Evolutionary conservation across 2,888 invertebrate species (phyloP), one percentile per base, ranked within the genome.

Genomic region (Limenitis camilla): DNA sequence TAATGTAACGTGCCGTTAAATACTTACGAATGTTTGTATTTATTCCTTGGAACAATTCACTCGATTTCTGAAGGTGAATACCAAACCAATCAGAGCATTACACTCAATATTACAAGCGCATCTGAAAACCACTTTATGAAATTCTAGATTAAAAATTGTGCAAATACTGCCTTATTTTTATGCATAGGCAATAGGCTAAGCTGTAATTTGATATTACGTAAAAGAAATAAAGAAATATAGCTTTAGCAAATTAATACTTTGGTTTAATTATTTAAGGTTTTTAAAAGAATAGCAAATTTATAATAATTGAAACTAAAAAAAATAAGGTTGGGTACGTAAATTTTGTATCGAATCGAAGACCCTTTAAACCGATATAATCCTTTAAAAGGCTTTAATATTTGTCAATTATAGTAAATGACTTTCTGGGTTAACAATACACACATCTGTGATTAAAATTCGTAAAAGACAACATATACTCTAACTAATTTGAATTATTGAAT

Each of bases 1-100:
- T 43, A 19, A 55, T 60, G 61, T 63, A 63, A 62, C 64, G 63
- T 61, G 56, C 59, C 43, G 38, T 49, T 55, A 53, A 55, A 50
- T 62, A 55, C 56, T 58, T 56, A 55, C 56, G 51, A 48, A 38
- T 40, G 48, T 29, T 38, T 42, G 19, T 19, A 41, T 53, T 28
- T 50, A 49, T 42, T 55, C 49, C 49, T 49, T 40, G 19, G 39
- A 44, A 44, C 28, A 48, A 48, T 50, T 47, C 46, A 50, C 49
- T 36, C 11, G 30, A 49, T 46, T 40, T 10, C 57, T 43, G 59
- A 59, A 56, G 55, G 52, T 59, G 52, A 56, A 59, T 52, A 58
- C 53, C 33, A 59, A 56, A 58, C 53, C 31, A 59, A 56, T 49
- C 55, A 57, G 59, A 55, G 55, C 60, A 50, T 53, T 51, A 53